Base-by-base conservation (phyloP, 2,888 invertebrate genomes). In the Apamea crenata region DNA sequence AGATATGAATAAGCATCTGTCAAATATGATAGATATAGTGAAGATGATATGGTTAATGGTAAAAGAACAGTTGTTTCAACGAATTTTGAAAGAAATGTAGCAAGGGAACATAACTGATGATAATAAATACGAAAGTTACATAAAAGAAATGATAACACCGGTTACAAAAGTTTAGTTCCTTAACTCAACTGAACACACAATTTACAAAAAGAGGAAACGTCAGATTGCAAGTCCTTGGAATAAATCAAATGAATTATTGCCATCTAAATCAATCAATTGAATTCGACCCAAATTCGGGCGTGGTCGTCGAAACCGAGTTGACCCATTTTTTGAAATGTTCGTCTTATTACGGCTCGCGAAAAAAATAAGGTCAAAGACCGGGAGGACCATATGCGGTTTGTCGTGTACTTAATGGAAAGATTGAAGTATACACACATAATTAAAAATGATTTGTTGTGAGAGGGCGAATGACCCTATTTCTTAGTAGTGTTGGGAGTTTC, bases 371-470 rank as follows among this genome's bases (percentile, higher is more conserved):
- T 94, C 94, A 93, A 90, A 90, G 94, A 93, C 94, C 95, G 82
- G 78, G 84, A 78, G 81, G 91, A 81, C 90, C 92, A 91, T 91
- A 91, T 92, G 91, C 91, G 91, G 94, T 93, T 93, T 93, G 92
- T 90, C 90, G 59, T 86, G 87, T 93, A n/a, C n/a, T n/a, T n/a
- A 93, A 95, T 95, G 94, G 93, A 93, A 95, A 94, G 94, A 96
- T 96, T 95, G 95, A 94, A 94, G 94, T 94, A 94, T 92, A 91
- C 93, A 95, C 94, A 95, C 94, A 96, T 91, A 96, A 96, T 96
- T 96, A 96, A 96, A 96, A 96, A 96, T 96, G 95, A 96, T 95
- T 96, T 96, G 95, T 95, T 92, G 93, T 90, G 89, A 85, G 95
- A 94, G 94, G 96, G 96, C 94, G 94, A 96, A 95, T 95, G 96